Evolutionary conservation across 2,113 vertebrate genomes (phyloP).

Genomic region (Leucopsar rothschildi): DNA sequence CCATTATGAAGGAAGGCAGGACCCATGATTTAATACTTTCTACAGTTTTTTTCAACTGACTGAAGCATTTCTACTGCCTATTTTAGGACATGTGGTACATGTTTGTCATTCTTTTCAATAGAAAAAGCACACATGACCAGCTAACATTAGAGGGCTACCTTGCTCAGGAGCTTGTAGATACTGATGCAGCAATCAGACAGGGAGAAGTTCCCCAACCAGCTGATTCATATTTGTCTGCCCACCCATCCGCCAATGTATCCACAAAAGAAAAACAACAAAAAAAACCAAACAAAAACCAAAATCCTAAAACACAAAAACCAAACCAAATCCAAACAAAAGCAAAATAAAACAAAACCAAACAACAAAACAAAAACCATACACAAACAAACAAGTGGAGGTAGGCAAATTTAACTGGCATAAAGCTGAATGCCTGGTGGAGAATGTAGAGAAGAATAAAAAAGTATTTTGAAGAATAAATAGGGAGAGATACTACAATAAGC

Average conservation of each 20-base stretch:
- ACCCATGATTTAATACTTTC: neutral
- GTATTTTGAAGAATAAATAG: neutral
- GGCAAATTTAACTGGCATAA: neutral
- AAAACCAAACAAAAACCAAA: neutral
- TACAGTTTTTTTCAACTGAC: neutral
- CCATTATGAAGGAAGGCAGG: neutral
- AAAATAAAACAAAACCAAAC: neutral
- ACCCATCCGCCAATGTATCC: neutral
- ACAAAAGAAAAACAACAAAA: neutral
- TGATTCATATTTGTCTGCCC: neutral
- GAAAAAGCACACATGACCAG: neutral
- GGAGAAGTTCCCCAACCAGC: neutral
- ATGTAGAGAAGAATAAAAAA: neutral
- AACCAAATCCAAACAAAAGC: neutral
- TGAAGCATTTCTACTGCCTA: neutral
- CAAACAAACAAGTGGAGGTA: rapidly evolving
- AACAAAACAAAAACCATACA: neutral
- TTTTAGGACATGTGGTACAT: neutral
- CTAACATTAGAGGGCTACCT: neutral
- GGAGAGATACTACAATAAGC: neutral
- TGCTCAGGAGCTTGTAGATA: neutral
- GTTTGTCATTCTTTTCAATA: neutral
- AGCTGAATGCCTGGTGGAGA: neutral
- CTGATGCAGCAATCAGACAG: neutral
- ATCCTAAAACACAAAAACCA: neutral